These are phyloP conservation scores for Pristionchus arcanus DNA, from an alignment of 2,888 invertebrate species.

Conservation along the genomic window DNA sequence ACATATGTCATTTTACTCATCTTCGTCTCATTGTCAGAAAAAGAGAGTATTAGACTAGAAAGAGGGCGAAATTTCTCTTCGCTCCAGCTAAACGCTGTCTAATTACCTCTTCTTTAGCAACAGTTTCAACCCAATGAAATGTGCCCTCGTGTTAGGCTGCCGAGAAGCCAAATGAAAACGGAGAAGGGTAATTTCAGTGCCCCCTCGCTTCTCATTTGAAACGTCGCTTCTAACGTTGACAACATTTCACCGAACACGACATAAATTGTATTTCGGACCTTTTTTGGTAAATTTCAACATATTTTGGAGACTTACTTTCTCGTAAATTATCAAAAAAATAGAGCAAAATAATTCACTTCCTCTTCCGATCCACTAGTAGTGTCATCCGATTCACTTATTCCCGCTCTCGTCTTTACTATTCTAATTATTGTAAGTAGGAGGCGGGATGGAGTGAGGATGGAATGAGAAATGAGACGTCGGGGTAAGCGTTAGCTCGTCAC, in stretches of 20 bases:
- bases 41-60: not conserved
- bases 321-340: too few species aligned
- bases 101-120: not conserved
- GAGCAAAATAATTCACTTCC: not conserved
- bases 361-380: not conserved
- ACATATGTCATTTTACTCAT: too few species aligned
- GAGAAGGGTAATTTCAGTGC: slow-evolving; percentile 4
- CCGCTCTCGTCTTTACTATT: not conserved
- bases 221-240: not conserved
- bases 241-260: not conserved
- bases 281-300: too few species aligned
- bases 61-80: not conserved
- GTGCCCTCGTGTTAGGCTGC: not conserved
- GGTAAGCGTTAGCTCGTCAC: not conserved
- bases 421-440: slow-evolving; percentile 43
- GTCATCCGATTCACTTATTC: not conserved
- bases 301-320: too few species aligned
- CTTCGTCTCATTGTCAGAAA: not conserved
- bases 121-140: not conserved
- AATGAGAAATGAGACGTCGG: slow-evolving; percentile 26
- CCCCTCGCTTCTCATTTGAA: not conserved
- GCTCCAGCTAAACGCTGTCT: not conserved
- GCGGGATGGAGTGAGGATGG: not conserved
- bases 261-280: not conserved
- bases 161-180: not conserved